Base-by-base conservation (phyloP, 2,113 vertebrate species). In the Crotophaga sulcirostris region DNA sequence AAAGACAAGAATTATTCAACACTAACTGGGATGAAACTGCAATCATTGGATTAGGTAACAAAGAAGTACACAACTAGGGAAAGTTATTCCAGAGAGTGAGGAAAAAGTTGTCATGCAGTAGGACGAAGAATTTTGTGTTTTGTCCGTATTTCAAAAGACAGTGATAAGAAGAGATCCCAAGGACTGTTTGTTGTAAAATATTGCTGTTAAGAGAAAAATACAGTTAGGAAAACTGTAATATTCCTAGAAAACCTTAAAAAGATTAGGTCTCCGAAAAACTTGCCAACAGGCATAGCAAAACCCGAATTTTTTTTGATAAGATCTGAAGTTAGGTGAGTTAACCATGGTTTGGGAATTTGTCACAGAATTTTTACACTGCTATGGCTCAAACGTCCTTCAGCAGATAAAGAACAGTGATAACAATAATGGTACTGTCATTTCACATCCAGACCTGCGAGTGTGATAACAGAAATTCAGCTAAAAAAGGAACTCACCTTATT, bases 361-460 rank as follows among this genome's bases (percentile, higher is more conserved):
- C 72, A 81, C 18, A 45, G n/a, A 49, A 80, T 8, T 81, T 90
- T 92, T 87, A 10, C 3, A 7, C 36, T 62, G 29, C 42, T 90
- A 81, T 89, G 84, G 47, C 77, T 94, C 33, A 78, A 90, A 94
- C 70, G 59, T 94, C 52, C 64, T 90, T 93, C 52, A 72, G 18
- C 31, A 92, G 95, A 89, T 90, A 67, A 92, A 87, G 52, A 87
- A 59, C 33, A 63, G 14, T 13, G 72, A 77, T 92, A 95, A 81
- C 33, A 84, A 78, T 96, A 91, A 96, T 87, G 36, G 31, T 10
- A 7, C 74, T 96, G 89, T 84, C 87, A 87, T 87, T 94, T 91
- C 81, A 91, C 52, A 85, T 89, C 40, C 49, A 73, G 77, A 94
- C 66, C n/a, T 84, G 56, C n/a, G 78, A 70, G 42, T 66, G 23